Base-by-base conservation (phyloP, 2,113 vertebrate genomes). In the Crotalus horridus region DNA sequence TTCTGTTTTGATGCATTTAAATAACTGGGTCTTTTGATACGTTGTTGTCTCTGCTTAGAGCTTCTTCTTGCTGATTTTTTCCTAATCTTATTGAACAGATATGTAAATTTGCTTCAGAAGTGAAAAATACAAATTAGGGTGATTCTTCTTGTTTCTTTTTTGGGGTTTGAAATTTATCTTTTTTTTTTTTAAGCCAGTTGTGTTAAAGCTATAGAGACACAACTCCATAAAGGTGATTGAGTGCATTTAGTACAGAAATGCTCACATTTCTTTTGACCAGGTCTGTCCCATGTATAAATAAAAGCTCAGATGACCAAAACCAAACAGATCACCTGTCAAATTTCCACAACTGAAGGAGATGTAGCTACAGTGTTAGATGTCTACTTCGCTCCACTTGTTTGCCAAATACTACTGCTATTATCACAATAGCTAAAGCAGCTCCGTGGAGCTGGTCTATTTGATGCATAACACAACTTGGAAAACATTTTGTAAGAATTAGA, bases 351-450 rank as follows among this genome's bases (percentile, higher is more conserved):
- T 90, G 24, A 93, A 93, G 74, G 48, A 86, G n/a, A 64, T 53
- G 15, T 12, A 53, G 29, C 5, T 6, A 55, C 4, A 51, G 48
- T 53, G 6, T 39, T 48, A 3, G 39, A 33, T 89, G 26, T 58
- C 54, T 58, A 21, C 7, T 29, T 33, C 4, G 21, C 48, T 51
- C 46, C 23, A 17, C 33, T 58, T 59, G 23, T 55, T 43, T 54
- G 46, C 46, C n/a, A 86, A 11, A 58, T 86, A n/a, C 55, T 33
- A 0, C 59, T 89, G 81, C 89, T 94, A 58, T 11, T 54, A 51
- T 88, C 94, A 94, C 90, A 59, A n/a, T 29, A 85, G 9, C 51
- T 55, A 56, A n/a, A 89, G 48, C 64, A 89, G 55, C 88, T n/a
- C 43, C 43, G 4, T 43, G 85, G 55, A n/a, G 51, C 43, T 26